Base-by-base conservation (phyloP, 1,140 invertebrate species). In the Lethocerus indicus region DNA sequence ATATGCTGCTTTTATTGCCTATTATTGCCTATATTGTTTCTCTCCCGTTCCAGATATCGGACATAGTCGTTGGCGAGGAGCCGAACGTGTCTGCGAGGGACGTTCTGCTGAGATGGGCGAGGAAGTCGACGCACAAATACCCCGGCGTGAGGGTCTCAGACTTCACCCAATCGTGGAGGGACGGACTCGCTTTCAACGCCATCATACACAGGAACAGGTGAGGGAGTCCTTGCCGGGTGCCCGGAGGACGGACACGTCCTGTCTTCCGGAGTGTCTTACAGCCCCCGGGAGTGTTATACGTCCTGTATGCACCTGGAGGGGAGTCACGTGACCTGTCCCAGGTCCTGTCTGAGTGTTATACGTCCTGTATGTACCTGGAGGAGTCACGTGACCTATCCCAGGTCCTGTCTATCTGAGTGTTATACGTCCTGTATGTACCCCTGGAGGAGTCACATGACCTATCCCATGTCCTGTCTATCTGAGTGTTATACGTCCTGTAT, bases 121-220 rank as follows among this genome's bases (percentile, higher is more conserved):
- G 89, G 61, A 78, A 83, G 51, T 92, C 89, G 49, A 96, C 91
- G 32, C 83, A 90, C 60, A 91, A 92, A 61, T 99, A 98, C 68
- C 93, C 95, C 0, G 90, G 89, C 35, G 93, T 98, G 28, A 77
- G 85, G 51, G 88, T 98, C 24, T 76, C 76, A 51, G 92, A 99
- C 70, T 99, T 99, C 70, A 92, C 92, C 14, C 80, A 76, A 12
- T 95, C 90, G 23, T 99, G 96, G 96, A 73, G 88, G 47, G 94
- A 99, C 70, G 96, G 96, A 23, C 74, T 97, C 54, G 95, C 95
- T 50, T 98, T 99, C 76, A 94, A 94, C 65, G 93, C 94, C 49
- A 87, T 99, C 63, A 81, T 98, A 55, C 94, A 99, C 69, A 79
- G 93, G 67, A 96, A 98, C 73, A 84, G 76, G 58, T 59, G 47